Evolutionary conservation across 2,888 invertebrate genomes (phyloP).

Genomic region (Miltochrista miniata): DNA sequence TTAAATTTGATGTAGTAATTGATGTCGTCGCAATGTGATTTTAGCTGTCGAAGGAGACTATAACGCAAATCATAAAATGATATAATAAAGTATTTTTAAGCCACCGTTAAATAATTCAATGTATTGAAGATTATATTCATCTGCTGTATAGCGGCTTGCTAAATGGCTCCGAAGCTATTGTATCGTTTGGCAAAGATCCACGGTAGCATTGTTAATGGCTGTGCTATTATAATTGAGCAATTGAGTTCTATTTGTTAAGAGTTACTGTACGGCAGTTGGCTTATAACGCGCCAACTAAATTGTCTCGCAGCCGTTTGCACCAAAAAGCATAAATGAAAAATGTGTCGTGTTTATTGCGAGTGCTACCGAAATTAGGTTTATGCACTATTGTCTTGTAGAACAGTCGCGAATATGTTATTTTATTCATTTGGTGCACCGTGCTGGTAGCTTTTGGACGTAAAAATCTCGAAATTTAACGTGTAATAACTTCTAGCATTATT

Average conservation of each 20-base stretch:
- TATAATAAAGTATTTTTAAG: conserved; percentile 64
- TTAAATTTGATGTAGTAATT: conserved; percentile 40
- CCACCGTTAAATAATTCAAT: conserved; percentile 49
- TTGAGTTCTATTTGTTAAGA: conserved; percentile 31
- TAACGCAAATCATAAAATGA: conserved; percentile 48
- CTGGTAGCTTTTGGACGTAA: conserved; percentile 50
- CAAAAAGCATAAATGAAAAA: conserved; percentile 31
- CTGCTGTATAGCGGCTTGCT: conserved; percentile 36
- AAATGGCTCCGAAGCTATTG: conserved; percentile 43
- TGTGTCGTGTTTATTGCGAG: conserved; percentile 14
- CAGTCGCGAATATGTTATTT: conserved; percentile 24
- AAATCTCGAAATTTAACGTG: conserved; percentile 64
- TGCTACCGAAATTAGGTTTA: conserved; percentile 16
- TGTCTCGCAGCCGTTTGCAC: conserved; percentile 45
- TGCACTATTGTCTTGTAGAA: conserved; percentile 18
- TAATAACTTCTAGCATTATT: conserved; percentile 59
- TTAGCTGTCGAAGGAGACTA: conserved; percentile 44
- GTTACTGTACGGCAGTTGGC: conserved; percentile 35
- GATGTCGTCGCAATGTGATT: conserved; percentile 40
- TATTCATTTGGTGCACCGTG: conserved; percentile 46
- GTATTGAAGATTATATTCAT: conserved; percentile 38
- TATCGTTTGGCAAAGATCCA: conserved; percentile 58
- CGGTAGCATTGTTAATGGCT: conserved; percentile 66
- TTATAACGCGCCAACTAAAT: conserved; percentile 36
- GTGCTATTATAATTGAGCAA: conserved; percentile 60